Conservation (phyloP, 1,140 invertebrate species). For the Bicyclus anynana region DNA sequence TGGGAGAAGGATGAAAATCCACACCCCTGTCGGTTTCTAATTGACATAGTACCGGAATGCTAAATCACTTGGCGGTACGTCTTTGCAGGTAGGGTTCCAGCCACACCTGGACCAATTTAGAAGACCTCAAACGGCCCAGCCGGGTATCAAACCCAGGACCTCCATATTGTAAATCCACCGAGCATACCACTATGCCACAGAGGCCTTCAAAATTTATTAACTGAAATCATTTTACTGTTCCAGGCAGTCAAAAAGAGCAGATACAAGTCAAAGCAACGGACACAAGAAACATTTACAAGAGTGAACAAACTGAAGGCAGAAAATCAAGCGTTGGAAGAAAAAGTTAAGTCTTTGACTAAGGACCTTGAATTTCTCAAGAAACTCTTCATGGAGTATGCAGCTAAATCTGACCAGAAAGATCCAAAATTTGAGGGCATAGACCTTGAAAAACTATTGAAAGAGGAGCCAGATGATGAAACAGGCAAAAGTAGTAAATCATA, state of each 20-base stretch:
- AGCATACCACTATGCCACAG: too few species aligned
- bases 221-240: conserved; percentile 42
- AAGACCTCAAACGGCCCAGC: too few species aligned
- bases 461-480: conserved; percentile 65
- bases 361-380: conserved; percentile 92
- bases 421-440: conserved; percentile 76
- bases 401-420: conserved; percentile 65
- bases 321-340: conserved; percentile 90
- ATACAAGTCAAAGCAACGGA: conserved; percentile 89
- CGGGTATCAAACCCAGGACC: too few species aligned
- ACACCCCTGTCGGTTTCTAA: too few species aligned
- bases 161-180: too few species aligned
- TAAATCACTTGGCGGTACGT: too few species aligned
- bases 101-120: too few species aligned
- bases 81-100: too few species aligned
- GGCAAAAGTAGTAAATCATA: conserved; percentile 23
- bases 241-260: conserved; percentile 93
- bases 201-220: too few species aligned
- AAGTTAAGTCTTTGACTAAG: conserved; percentile 90
- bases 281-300: conserved; percentile 88
- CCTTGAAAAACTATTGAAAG: conserved; percentile 76
- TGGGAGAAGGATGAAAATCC: too few species aligned
- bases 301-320: conserved; percentile 88
- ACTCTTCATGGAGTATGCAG: conserved; percentile 89
- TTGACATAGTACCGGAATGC: too few species aligned